Evolutionary conservation across 2,797 vertebrate species (phyloP).

Genomic region (Propithecus perrieri): DNA sequence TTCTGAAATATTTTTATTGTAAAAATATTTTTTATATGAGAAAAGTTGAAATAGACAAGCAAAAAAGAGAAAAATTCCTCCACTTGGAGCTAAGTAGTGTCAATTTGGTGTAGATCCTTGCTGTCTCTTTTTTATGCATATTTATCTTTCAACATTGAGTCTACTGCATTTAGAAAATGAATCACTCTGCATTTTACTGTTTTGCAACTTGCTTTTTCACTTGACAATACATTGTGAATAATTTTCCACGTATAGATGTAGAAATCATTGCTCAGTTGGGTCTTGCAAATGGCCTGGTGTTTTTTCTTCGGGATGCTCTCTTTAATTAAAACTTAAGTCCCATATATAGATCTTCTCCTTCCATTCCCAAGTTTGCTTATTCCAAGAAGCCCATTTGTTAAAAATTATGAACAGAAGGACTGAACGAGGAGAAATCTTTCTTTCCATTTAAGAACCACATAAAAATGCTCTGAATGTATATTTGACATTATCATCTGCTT

Average conservation of each 20-base stretch:
- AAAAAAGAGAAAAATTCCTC: background rate
- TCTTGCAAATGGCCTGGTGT: background rate
- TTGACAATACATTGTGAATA: background rate
- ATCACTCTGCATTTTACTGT: background rate
- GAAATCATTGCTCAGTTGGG: background rate
- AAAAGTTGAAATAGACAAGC: background rate
- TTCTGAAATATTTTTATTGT: slow-evolving; percentile 17
- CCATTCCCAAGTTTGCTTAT: slow-evolving; percentile 55
- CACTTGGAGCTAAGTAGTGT: background rate
- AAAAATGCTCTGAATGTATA: slow-evolving; percentile 76
- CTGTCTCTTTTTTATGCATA: slow-evolving; percentile 24
- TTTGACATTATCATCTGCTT: slow-evolving; percentile 77
- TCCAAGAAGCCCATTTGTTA: slow-evolving; percentile 78
- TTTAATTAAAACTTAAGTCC: slow-evolving; percentile 56
- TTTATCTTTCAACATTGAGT: slow-evolving; percentile 6
- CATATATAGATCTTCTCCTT: background rate
- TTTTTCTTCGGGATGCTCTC: slow-evolving; percentile 14
- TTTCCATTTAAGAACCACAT: slow-evolving; percentile 77
- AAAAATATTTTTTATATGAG: slow-evolving; percentile 46
- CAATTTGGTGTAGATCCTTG: background rate
- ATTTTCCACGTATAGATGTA: background rate
- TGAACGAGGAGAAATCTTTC: slow-evolving; percentile 65
- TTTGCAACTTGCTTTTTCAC: slow-evolving; percentile 22
- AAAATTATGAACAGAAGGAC: slow-evolving; percentile 76
- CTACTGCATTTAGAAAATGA: background rate